A percentile compares a stretch with the other conserved stretches of the same genome.
Conservation (phyloP, 2,797 vertebrate genomes). For the Anolis apletophallus region DNA sequence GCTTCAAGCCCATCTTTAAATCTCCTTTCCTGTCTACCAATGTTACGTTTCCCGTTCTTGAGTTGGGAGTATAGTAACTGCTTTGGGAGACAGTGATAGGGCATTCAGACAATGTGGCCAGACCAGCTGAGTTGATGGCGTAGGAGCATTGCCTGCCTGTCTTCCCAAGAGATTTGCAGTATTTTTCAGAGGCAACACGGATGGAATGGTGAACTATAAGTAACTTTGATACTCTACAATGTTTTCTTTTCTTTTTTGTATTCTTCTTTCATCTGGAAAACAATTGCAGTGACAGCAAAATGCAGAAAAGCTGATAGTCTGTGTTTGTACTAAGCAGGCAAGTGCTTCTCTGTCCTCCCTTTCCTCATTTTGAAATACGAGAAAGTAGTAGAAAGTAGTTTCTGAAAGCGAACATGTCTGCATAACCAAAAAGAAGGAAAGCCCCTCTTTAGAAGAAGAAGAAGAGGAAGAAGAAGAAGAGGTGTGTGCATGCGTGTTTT, state of each 20-base stretch:
- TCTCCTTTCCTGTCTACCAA: too few relatives aligned
- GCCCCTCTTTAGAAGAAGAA: neutral
- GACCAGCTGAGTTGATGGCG: too few relatives aligned
- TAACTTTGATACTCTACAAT: constrained; percentile 27
- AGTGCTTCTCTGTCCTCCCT: neutral
- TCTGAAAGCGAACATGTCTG: constrained; percentile 5
- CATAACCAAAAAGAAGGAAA: constrained; percentile 6
- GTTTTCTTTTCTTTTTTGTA: neutral
- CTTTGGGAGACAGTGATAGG: too few relatives aligned
- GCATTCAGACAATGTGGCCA: too few relatives aligned
- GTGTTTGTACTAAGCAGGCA: neutral
- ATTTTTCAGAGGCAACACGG: too few relatives aligned
- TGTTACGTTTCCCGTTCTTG: too few relatives aligned
- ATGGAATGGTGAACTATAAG: neutral
- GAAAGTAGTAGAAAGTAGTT: constrained; percentile 26
- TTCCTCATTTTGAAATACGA: constrained; percentile 23
- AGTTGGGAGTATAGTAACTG: too few relatives aligned
- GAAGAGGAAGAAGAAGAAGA: too few relatives aligned
- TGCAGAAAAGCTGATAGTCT: constrained; percentile 11
- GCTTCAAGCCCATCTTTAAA: too few relatives aligned
- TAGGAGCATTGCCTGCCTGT: too few relatives aligned
- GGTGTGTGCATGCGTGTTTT: neutral
- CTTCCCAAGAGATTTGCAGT: too few relatives aligned
- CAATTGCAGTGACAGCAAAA: constrained; percentile 35
- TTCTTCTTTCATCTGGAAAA: constrained; percentile 35